Evolutionary conservation across 2,888 invertebrate species (phyloP).

Genomic region (Campopleginae sp.): DNA sequence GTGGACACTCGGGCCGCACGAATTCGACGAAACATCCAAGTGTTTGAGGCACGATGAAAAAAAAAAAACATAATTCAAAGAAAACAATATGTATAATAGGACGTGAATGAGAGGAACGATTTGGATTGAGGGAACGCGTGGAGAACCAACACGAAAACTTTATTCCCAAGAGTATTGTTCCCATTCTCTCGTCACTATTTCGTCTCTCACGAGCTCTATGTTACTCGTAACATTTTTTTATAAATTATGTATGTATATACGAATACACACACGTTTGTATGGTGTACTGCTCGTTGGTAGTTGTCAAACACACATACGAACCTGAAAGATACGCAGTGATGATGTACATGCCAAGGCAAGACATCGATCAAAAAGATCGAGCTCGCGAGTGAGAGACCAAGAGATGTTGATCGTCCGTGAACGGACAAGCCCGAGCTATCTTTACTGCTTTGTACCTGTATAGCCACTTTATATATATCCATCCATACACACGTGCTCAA

Average conservation of each 20-base stretch:
- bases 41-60: not conserved
- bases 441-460: conserved; percentile 31
- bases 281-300: conserved; percentile 30
- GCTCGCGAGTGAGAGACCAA: conserved; percentile 28
- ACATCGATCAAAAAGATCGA: conserved; percentile 71
- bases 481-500: conserved; percentile 10
- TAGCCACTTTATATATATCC: conserved; percentile 22
- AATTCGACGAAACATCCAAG: conserved; percentile 33
- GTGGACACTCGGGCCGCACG: conserved; percentile 21
- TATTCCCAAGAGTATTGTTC: conserved; percentile 34
- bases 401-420: conserved; percentile 60
- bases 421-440: conserved; percentile 34
- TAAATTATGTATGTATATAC: conserved; percentile 4
- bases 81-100: conserved; percentile 1
- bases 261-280: not conserved
- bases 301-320: conserved; percentile 62
- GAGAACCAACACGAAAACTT: conserved; percentile 26
- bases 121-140: conserved; percentile 11
- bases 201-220: not conserved
- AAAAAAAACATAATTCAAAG: conserved; percentile 5
- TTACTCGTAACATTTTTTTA: conserved; percentile 8
- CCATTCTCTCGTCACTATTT: conserved; percentile 18
- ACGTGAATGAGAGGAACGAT: conserved; percentile 40
- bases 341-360: conserved; percentile 68
- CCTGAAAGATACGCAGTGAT: conserved; percentile 61